Conservation (phyloP, 2,113 vertebrate genomes). For the Odobenus rosmarus region DNA sequence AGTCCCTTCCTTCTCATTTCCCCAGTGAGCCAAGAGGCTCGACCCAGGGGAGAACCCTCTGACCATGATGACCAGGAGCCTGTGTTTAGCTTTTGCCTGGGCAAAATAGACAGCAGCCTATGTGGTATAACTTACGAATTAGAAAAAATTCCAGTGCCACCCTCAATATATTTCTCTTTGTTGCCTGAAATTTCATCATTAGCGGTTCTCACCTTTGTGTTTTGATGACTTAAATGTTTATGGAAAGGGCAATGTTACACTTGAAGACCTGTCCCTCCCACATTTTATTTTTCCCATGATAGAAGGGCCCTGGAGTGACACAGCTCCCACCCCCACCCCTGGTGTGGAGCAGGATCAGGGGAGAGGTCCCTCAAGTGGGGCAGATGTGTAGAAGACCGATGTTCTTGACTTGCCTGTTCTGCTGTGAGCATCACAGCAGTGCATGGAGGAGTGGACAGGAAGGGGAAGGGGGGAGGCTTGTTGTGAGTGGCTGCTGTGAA, state of each 20-base stretch:
- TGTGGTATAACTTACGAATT: background rate
- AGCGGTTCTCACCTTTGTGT: background rate
- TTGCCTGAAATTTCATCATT: background rate
- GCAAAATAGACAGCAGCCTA: background rate
- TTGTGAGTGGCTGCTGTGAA: constrained; percentile 47
- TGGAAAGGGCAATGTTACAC: background rate
- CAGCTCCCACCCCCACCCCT: no score
- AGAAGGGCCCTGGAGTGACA: background rate
- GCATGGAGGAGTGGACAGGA: background rate
- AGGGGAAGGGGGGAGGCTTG: background rate
- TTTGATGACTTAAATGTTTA: constrained; percentile 20
- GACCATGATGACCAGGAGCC: background rate
- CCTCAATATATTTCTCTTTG: background rate
- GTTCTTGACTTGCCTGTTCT: background rate
- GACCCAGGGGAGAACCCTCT: background rate
- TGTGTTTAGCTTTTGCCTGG: background rate
- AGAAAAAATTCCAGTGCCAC: background rate
- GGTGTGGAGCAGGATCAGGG: background rate
- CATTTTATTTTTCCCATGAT: background rate
- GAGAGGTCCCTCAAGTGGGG: background rate
- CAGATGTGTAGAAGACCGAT: background rate
- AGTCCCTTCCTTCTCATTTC: background rate
- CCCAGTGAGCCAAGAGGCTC: background rate
- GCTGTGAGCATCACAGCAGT: background rate
- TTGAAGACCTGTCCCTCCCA: background rate